These are phyloP conservation scores for Papilio dardanus DNA, from an alignment of 1,140 invertebrate genomes.

Conservation along the genomic window DNA sequence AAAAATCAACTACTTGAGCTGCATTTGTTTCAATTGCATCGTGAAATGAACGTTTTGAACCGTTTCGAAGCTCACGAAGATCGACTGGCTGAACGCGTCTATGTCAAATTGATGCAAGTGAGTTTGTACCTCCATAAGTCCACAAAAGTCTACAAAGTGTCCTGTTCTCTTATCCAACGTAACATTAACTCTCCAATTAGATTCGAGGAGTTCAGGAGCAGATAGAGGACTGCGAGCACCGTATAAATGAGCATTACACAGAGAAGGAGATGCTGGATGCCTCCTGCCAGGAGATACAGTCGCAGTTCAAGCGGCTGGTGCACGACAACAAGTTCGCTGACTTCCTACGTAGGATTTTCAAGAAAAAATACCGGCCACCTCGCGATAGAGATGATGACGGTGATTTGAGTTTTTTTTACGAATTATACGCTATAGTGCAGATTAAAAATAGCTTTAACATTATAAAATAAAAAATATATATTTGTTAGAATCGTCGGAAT, in stretches of 20 bases:
- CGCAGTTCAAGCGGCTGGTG: slow-evolving; percentile 83
- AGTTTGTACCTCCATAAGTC: not conserved
- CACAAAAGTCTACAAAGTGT: not conserved
- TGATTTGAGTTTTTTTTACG: slow-evolving; percentile 42
- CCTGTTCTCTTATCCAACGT: no score
- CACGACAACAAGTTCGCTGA: slow-evolving; percentile 89
- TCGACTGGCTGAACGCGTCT: slow-evolving; percentile 84
- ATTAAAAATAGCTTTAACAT: no score
- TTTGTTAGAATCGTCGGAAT: slow-evolving; percentile 71
- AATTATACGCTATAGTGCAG: no score
- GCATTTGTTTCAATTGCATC: slow-evolving; percentile 88
- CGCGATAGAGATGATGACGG: slow-evolving; percentile 75
- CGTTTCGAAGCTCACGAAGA: slow-evolving; percentile 89
- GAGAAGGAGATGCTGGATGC: slow-evolving; percentile 83
- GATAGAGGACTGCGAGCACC: slow-evolving; percentile 81
- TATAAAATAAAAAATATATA: no score
- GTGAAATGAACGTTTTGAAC: slow-evolving; percentile 90
- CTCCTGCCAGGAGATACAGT: slow-evolving; percentile 82
- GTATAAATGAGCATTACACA: slow-evolving; percentile 83
- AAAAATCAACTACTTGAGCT: slow-evolving; percentile 85
- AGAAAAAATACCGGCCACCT: slow-evolving; percentile 87
- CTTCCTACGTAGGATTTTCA: slow-evolving; percentile 89
- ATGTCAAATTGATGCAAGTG: slow-evolving; percentile 84
- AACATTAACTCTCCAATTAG: slow-evolving; percentile 41
- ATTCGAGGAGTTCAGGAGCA: slow-evolving; percentile 76